Evolutionary conservation across 2,113 vertebrate genomes (phyloP), one percentile per base, ranked within the genome.

Genomic region (Chaenogobius annularis): DNA sequence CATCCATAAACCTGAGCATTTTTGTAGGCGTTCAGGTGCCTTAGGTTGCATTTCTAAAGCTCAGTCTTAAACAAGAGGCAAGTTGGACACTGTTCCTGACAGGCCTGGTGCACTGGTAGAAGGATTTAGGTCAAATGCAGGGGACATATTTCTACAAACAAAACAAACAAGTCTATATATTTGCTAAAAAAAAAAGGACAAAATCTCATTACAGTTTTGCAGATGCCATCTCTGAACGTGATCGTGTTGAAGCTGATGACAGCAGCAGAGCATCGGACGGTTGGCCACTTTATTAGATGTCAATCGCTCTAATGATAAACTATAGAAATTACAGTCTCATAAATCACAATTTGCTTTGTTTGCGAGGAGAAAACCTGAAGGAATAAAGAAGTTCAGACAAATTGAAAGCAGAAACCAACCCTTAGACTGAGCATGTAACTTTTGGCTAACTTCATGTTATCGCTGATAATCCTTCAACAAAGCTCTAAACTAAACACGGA

Each of bases 371-470:
- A 85, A 75, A 82, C 79, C 37, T 85, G 76, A 74, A 64, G 15
- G 66, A 75, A 84, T 88, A 75, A 80, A 40, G 37, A 68, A 83
- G 69, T 74, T 85, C 68, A 73, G 3, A 10, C 9, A 31, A 63
- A 78, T 81, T 75, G 68, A 75, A 84, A 54, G 61, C 73, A 78
- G 58, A 1, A 71, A 82, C 68, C 62, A 6, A 0, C 66, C 47
- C 77, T 67, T 26, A 64, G 59, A 54, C 20, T 20, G 62, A 68
- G 47, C 15, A 2, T 66, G 50, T 75, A 0, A 40, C 69, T 70
- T 80, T 75, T 83, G 75, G 68, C 78, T 74, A 37, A 35, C 6
- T 3, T 47, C 58, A 58, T 78, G 64, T 75, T 62, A 75, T 84
- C 31, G 10, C 65, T 73, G 62, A 59, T 72, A 61, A 80, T 67